Evolutionary conservation across 2,797 vertebrate genomes (phyloP).

Genomic region (Sebastes elongatus): DNA sequence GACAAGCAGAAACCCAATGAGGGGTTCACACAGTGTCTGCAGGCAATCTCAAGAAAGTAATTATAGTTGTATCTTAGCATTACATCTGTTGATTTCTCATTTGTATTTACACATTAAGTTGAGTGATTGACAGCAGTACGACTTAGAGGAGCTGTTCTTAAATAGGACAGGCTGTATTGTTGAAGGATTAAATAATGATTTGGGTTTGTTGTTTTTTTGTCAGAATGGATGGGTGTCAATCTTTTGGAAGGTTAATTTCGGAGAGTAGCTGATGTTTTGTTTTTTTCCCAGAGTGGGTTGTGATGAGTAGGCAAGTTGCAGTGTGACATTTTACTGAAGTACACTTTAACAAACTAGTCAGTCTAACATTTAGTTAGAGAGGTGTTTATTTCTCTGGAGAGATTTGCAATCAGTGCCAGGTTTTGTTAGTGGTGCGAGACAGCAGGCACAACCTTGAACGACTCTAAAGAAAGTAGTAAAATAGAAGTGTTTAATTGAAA

Average conservation of each 20-base stretch:
- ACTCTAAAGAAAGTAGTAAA: neutral
- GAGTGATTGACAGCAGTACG: slow-evolving; percentile 25
- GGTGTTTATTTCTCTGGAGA: neutral
- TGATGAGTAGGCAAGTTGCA: slow-evolving; percentile 18
- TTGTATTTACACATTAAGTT: slow-evolving; percentile 35
- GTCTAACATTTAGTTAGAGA: neutral
- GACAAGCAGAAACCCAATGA: neutral
- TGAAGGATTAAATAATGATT: slow-evolving; percentile 37
- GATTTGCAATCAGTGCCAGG: neutral
- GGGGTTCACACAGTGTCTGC: neutral
- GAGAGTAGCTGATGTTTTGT: slow-evolving; percentile 3
- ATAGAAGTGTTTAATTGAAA: neutral
- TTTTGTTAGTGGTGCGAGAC: neutral
- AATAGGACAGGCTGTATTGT: slow-evolving; percentile 30
- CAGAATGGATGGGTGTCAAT: neutral
- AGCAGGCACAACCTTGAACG: neutral
- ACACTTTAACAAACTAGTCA: neutral
- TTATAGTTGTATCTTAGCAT: slow-evolving; percentile 30
- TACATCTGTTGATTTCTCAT: slow-evolving; percentile 44
- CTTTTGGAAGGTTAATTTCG: slow-evolving; percentile 18
- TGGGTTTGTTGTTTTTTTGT: neutral
- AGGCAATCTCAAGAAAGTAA: slow-evolving; percentile 18
- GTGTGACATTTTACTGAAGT: slow-evolving; percentile 18
- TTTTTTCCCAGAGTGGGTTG: neutral
- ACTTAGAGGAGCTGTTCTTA: slow-evolving; percentile 27